Base-by-base conservation (phyloP, 2,113 vertebrate genomes). In the Menidia beryllina region DNA sequence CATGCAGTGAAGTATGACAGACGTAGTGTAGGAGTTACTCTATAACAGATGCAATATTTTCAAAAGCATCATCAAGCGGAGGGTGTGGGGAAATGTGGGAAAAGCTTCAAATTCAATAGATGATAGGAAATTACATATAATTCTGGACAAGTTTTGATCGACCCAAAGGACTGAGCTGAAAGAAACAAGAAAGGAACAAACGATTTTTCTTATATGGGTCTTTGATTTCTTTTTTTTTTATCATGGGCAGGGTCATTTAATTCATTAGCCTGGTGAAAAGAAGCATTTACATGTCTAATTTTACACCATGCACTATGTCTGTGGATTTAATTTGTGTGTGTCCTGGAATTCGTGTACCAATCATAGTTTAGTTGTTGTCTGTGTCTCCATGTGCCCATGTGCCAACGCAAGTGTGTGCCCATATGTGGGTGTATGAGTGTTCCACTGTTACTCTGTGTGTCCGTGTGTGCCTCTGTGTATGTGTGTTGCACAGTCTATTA, bases 401-500 rank as follows among this genome's bases (percentile, higher is more conserved):
- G 75, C 79, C 72, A 82, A 53, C 53, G 62, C 48, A 56, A 78
- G 69, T 75, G 84, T 79, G 75, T 90, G 86, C 77, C 79, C 84
- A 83, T 85, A 77, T 85, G 84, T 75, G 83, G 66, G 76, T 77
- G 85, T 75, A 75, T 83, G 67, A 68, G 45, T 79, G 75, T 70
- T 71, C 60, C 62, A 51, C 81, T 69, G 82, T 55, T 63, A 76
- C 58, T 79, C 39, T 58, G 72, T 71, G 72, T 71, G 73, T 58
- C 60, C 45, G 41, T 56, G 68, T 75, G 54, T 70, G 72, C 55
- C 57, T 39, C 38, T 55, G 70, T 50, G 72, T 73, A 73, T 71
- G 62, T 87, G 86, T 88, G 82, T 81, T 88, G 80, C 86, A 62
- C 81, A 67, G 85, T 86, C 89, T 79, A 93, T 93, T 92, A 92